Evolutionary conservation across 2,888 invertebrate genomes (phyloP), one percentile per base, ranked within the genome.

Genomic region (Formica aserva): DNA sequence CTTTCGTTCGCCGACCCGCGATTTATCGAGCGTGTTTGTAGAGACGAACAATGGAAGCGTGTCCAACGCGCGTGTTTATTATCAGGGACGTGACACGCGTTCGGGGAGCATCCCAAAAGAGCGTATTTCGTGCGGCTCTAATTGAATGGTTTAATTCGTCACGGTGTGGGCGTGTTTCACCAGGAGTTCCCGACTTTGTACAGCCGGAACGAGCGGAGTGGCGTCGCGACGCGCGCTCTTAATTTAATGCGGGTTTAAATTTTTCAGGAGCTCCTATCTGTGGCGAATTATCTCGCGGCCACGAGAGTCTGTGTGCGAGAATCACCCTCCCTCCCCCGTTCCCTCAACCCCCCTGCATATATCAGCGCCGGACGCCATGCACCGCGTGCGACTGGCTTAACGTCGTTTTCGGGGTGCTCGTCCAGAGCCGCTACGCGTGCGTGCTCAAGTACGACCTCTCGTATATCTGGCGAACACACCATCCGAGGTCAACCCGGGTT

Each of bases 91-190:
- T 57, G 41, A 62, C 45, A 41, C 78, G 22, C 57, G 26, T 41
- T 8, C 4, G 15, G 55, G 48, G 35, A 45, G 63, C 29, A 29
- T 57, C 15, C 67, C 45, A 35, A 60, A 80, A 71, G 60, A 69
- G 45, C 60, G 69, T 80, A 71, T 62, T 57, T 67, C 66, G 77
- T 38, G 71, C 35, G 22, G 71, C 35, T 80, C 69, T 80, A 80
- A 80, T 80, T 80, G 78, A 80, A 80, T 71, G 71, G 60, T 60
- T 71, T 60, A 71, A 80, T 80, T 69, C 78, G 71, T 80, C 78
- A 62, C 69, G 41, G 5, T 55, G 26, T 32, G 69, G 78, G 32
- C 69, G 60, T 45, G 78, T 69, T 78, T 57, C 41, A 32, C 32
- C 41, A 18, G 22, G 60, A 26, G 32, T 60, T 35, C 8, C 69